Conservation (phyloP, 2,888 invertebrate species). For the Drosophila neutralis region DNA sequence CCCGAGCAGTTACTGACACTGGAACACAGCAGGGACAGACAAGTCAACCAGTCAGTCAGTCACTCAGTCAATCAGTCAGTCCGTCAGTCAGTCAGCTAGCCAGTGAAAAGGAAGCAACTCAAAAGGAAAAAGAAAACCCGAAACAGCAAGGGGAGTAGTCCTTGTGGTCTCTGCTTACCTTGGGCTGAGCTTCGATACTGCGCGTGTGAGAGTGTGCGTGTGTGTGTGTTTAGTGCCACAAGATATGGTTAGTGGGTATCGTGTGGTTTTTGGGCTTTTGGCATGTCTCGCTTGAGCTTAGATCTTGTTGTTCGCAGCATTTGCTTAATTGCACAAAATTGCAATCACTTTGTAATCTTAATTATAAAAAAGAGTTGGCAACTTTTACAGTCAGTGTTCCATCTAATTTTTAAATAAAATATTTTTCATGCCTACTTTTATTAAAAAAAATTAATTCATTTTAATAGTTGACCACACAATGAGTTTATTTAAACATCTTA, state of each 20-base stretch:
- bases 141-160: background rate
- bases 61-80: conserved; percentile 11
- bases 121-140: background rate
- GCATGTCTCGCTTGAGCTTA: conserved; percentile 1
- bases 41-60: conserved; percentile 49
- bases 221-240: conserved; percentile 29
- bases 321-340: conserved; percentile 19
- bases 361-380: background rate
- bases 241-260: conserved; percentile 30
- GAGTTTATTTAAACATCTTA: no score
- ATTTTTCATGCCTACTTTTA: background rate
- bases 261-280: background rate
- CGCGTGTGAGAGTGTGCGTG: background rate
- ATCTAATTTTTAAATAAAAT: background rate
- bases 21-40: conserved; percentile 20
- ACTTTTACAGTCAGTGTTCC: background rate
- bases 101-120: conserved; percentile 5
- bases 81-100: conserved; percentile 27
- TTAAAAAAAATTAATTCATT: no score
- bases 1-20: conserved; percentile 8
- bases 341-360: background rate
- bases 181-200: background rate
- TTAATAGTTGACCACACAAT: no score
- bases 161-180: conserved; percentile 5
- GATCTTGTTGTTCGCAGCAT: conserved; percentile 20